These are phyloP conservation scores for Acanthoscelides obtectus DNA, from an alignment of 2,888 invertebrate species.

Conservation along the genomic window DNA sequence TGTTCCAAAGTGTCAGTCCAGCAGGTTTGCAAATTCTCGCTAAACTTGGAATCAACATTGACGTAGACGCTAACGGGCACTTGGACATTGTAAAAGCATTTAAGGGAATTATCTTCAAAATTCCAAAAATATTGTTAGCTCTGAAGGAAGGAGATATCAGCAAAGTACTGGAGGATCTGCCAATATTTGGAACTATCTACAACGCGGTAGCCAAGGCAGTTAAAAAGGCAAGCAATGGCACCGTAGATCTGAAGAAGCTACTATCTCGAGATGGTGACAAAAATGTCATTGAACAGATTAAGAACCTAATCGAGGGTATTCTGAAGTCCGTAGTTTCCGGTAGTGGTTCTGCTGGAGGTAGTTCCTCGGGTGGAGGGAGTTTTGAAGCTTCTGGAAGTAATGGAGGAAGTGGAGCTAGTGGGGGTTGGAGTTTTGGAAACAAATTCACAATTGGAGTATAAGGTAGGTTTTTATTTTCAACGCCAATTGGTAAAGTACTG, in stretches of 20 bases:
- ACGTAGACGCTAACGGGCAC: not conserved
- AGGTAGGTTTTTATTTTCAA: not conserved
- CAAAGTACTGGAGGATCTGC: constrained; percentile 11
- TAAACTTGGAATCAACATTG: constrained; percentile 12
- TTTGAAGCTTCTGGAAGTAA: constrained; percentile 1
- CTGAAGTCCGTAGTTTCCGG: constrained; percentile 4
- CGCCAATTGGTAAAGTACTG: no score
- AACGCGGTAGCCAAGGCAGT: constrained; percentile 10
- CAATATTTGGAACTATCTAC: constrained; percentile 14
- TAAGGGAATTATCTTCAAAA: not conserved
- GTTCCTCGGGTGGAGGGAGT: constrained; percentile 4
- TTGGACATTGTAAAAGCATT: constrained; percentile 6
- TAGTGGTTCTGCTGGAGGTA: not conserved
- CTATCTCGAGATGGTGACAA: constrained; percentile 4
- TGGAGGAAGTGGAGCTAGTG: not conserved
- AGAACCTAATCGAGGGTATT: constrained; percentile 7
- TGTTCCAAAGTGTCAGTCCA: constrained; percentile 13
- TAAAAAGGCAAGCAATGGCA: constrained; percentile 5
- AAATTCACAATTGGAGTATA: not conserved
- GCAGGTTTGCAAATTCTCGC: constrained; percentile 15
- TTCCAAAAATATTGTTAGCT: not conserved
- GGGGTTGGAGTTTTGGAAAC: not conserved
- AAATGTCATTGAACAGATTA: constrained; percentile 1
- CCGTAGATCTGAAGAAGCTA: constrained; percentile 5
- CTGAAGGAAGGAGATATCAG: not conserved